A percentile compares a stretch with the other conserved stretches of the same genome.
These are phyloP conservation scores for Andrena dorsata DNA, from an alignment of 2,888 invertebrate species.

Conservation along the genomic window DNA sequence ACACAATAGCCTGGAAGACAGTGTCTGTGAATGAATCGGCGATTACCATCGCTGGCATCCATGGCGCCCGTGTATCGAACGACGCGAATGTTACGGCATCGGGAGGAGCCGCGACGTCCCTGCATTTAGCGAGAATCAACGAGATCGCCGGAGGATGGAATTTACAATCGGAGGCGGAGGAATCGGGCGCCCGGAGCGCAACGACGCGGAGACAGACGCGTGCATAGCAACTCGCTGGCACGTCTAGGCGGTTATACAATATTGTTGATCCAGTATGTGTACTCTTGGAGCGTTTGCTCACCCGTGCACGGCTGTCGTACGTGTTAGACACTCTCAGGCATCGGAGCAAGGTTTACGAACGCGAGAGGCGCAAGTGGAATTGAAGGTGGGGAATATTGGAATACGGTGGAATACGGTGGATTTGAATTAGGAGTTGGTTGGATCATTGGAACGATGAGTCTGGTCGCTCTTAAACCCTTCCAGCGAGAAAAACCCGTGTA, in stretches of 20 bases:
- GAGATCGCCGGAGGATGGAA: not conserved
- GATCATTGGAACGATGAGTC: not conserved
- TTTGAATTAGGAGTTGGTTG: not conserved
- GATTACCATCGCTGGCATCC: not conserved
- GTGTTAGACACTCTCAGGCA: not conserved
- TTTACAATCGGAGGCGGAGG: not conserved
- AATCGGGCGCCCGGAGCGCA: not conserved
- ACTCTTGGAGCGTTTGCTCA: constrained; percentile 2
- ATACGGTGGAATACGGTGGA: not conserved
- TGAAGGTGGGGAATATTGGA: not conserved
- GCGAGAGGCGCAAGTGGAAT: not conserved
- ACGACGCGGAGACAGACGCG: not conserved
- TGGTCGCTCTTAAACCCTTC: too few species aligned
- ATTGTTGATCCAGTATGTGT: constrained; percentile 18
- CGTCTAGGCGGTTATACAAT: constrained; percentile 27
- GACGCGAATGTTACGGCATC: not conserved
- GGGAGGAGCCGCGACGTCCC: not conserved
- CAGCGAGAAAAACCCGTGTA: too few species aligned
- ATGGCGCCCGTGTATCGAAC: not conserved
- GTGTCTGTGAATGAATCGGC: constrained; percentile 12
- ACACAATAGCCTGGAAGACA: not conserved
- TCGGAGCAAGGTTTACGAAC: not conserved
- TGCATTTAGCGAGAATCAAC: constrained; percentile 8
- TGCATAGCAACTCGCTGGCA: not conserved
- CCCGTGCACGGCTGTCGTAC: not conserved